phyloP scores from a whole-genome alignment of 2,888 invertebrate genomes.

The Agrochola lychnidis region DNA sequence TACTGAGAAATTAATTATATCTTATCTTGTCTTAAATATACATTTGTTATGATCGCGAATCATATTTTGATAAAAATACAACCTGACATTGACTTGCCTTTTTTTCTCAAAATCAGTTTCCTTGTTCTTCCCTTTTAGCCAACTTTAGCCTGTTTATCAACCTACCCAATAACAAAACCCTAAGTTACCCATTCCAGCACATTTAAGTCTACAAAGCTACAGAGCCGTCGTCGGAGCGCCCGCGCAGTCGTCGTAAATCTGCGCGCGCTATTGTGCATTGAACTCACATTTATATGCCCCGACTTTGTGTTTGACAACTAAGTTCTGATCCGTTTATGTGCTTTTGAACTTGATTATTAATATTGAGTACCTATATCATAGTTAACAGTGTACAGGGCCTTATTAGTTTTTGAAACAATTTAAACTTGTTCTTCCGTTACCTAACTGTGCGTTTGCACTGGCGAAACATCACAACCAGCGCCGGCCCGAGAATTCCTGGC shows the following conservation, averaged over 20 bases:
- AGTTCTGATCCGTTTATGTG: conserved; percentile 50
- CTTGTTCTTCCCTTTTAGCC: neutral
- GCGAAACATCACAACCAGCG: too few species aligned
- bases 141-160: neutral
- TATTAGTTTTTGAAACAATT: neutral
- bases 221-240: conserved; percentile 39
- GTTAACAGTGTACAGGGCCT: neutral
- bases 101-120: neutral
- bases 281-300: conserved; percentile 53
- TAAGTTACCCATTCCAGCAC: conserved; percentile 36
- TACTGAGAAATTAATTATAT: too few species aligned
- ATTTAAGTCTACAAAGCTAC: conserved; percentile 23
- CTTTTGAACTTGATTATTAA: conserved; percentile 39
- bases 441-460: too few species aligned
- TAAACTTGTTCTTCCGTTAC: neutral
- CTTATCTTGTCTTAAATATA: too few species aligned
- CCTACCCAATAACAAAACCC: too few species aligned
- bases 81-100: too few species aligned
- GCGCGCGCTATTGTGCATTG: conserved; percentile 63
- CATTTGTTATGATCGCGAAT: too few species aligned
- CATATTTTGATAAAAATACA: too few species aligned
- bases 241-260: conserved; percentile 64
- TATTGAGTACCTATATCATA: conserved; percentile 8
- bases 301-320: conserved; percentile 54
- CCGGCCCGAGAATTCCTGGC: too few species aligned